A percentile compares a stretch with the other conserved stretches of the same genome.
These are phyloP conservation scores for Scrobipalpa costella DNA, from an alignment of 2,888 invertebrate genomes.

Conservation along the genomic window DNA sequence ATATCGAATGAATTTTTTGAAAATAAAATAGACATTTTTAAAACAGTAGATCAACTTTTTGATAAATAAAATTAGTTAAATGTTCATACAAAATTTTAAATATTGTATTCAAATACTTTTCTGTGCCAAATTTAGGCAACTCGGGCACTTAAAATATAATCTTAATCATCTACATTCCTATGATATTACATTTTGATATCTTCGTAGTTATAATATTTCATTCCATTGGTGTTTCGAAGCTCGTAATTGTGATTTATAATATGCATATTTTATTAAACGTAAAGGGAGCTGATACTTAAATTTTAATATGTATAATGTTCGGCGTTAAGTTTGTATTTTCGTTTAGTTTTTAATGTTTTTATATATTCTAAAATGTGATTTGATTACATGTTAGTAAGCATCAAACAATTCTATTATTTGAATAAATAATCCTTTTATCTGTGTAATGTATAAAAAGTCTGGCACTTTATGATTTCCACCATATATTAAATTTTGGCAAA, in stretches of 20 bases:
- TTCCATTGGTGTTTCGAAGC: constrained; percentile 15
- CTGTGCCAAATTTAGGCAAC: constrained; percentile 1
- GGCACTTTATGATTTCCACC: not conserved
- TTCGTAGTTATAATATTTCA: constrained; percentile 9
- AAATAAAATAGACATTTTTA: not conserved
- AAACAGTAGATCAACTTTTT: not conserved
- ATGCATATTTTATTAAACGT: not conserved
- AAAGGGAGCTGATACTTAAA: constrained; percentile 7
- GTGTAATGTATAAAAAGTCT: not conserved
- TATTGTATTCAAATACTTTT: not conserved
- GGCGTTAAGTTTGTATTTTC: not conserved
- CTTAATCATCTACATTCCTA: constrained; percentile 1
- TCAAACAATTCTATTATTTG: not conserved
- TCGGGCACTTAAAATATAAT: constrained; percentile 1
- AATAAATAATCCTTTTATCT: too few species aligned
- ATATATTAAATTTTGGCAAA: too few species aligned
- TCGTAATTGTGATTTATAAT: constrained; percentile 12
- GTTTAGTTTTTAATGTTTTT: not conserved
- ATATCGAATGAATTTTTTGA: constrained; percentile 1
- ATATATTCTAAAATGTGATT: not conserved
- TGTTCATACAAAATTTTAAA: not conserved
- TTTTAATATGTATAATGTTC: constrained; percentile 5
- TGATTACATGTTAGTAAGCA: constrained; percentile 12
- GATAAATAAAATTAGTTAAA: not conserved
- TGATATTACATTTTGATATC: constrained; percentile 1